Conservation (phyloP, 2,888 invertebrate genomes). For the Thymelicus sylvestris region DNA sequence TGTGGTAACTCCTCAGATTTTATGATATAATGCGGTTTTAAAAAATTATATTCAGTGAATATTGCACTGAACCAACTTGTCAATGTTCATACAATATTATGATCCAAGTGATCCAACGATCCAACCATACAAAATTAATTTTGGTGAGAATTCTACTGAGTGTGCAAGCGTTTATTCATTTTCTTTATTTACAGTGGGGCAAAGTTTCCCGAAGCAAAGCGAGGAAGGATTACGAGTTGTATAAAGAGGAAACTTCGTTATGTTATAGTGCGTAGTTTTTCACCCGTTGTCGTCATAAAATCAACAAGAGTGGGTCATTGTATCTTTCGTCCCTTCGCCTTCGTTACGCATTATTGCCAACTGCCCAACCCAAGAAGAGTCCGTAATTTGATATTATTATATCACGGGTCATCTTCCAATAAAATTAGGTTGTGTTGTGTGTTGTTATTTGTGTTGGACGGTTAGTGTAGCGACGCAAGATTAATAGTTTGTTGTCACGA, state of each 20-base stretch:
- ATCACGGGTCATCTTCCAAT: conserved; percentile 19
- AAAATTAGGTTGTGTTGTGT: conserved; percentile 22
- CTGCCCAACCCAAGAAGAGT: conserved; percentile 1
- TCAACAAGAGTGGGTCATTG: conserved; percentile 4
- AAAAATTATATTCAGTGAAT: no score
- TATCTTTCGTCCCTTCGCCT: conserved; percentile 14
- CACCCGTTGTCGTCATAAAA: conserved; percentile 1
- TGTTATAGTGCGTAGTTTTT: background rate
- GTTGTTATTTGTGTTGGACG: conserved; percentile 28
- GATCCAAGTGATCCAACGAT: no score
- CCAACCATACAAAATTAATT: no score
- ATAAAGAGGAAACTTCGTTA: background rate
- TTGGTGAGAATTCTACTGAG: no score
- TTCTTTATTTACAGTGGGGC: no score
- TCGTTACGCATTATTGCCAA: conserved; percentile 17
- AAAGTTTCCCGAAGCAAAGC: background rate
- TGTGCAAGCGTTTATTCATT: no score
- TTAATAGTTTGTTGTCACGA: conserved; percentile 54
- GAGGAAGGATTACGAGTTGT: background rate
- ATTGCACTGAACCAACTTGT: no score
- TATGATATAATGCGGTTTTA: no score
- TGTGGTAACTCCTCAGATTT: no score
- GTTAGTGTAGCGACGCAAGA: conserved; percentile 46
- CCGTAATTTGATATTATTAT: conserved; percentile 13
- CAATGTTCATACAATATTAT: no score